Evolutionary conservation across 1,140 invertebrate species (phyloP), one percentile per base, ranked within the genome.

Genomic region (Cyclargus thomasi): DNA sequence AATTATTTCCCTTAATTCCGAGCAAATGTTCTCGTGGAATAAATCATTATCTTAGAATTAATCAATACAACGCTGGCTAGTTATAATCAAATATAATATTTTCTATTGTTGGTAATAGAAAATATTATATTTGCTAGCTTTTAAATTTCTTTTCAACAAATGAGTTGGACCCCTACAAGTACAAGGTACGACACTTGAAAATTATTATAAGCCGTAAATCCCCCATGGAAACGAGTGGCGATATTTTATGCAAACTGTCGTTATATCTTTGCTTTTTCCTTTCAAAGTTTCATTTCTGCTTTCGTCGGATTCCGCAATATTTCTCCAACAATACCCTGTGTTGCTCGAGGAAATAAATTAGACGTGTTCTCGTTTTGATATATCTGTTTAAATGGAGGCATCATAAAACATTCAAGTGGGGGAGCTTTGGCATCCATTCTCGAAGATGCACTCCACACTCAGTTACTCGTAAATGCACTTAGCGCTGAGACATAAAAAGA

Each of bases 391-490:
- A 71, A 74, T 68, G 67, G 68, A 67, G 71, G 66, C 71, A 78
- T 77, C 81, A 86, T 86, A 84, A 86, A 86, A 82, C 75, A 80
- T 80, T 79, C 79, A 78, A 73, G 77, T 65, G 72, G 75, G 68
- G 68, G 75, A 73, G 74, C 74, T 71, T 75, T 77, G 68, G 79
- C 77, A 80, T 83, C 76, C 77, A 78, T 72, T 72, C 70, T 53
- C 63, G 67, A 75, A 80, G 77, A 76, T 72, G 68, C 74, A 69
- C 66, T 72, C 77, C 70, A 68, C 68, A 75, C 75, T 72, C 79
- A 79, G 77, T 81, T 86, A 85, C 82, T 82, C 79, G 86, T 80
- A 82, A 88, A 88, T 85, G 86, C 86, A 88, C 84, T 88, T 85
- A 88, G 73, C 75, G 74, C 72, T 70, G 70, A 78, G 78, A 80